Base-by-base conservation (phyloP, 2,113 vertebrate species). In the Pomatostomus ruficeps region DNA sequence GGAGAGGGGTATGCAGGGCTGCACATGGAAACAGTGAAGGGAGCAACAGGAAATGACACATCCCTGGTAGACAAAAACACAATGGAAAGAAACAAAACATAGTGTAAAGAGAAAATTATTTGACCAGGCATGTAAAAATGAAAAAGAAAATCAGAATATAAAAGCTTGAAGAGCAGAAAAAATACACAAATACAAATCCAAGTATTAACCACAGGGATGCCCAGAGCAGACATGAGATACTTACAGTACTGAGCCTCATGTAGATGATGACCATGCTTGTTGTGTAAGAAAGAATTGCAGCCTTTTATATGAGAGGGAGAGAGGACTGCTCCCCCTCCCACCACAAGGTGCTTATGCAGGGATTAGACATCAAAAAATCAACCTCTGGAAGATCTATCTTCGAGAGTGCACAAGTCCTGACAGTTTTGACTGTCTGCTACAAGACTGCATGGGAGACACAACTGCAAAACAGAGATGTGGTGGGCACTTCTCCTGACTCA, bases 251-350 rank as follows among this genome's bases (percentile, higher is more conserved):
- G 38, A 83, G 36, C 12, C 46, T 75, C 1, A 0, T 18, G n/a
- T 18, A 79, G 77, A 25, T 19, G 15, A 29, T 0, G 1, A 57
- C 10, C 1, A 1, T 12, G 14, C n/a, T 58, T 61, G 20, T 22
- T 63, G 24, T 0, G 0, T 21, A 31, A 25, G 35, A 75, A 31
- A 2, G 4, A 77, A 57, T 42, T 63, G 8, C 9, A 40, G 29
- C 49, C 31, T 45, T 61, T 10, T 21, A 26, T 7, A 12, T 6
- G 26, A 73, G 36, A 48, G 28, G 12, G 48, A 66, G 36, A 74
- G 36, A 46, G 40, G 28, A 13, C 31, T 59, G 23, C 49, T 85
- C 17, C 33, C 31, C 9, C 23, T 63, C 21, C 58, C n/a, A 17
- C n/a, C 24, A 3, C 8, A 57, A 29, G 33, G 49, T 25, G 10